Conservation (phyloP, 2,113 vertebrate species). For the Onychostoma macrolepis region DNA sequence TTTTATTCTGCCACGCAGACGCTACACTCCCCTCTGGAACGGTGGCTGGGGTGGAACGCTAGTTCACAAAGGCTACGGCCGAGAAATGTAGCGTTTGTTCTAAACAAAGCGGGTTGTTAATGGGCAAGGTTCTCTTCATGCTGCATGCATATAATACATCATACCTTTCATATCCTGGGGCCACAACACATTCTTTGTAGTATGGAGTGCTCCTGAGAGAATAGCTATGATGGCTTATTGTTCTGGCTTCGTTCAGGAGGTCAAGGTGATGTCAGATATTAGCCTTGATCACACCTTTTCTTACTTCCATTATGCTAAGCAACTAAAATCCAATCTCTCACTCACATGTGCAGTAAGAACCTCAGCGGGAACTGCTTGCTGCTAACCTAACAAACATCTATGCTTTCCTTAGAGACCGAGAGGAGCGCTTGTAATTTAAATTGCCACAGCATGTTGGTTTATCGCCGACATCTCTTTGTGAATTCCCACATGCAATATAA, state of each 20-base stretch:
- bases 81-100: neutral
- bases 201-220: constrained; percentile 19
- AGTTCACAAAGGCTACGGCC: constrained; percentile 9
- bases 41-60: neutral
- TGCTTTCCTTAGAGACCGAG: constrained; percentile 4
- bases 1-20: constrained; percentile 7
- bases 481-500: neutral
- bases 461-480: neutral
- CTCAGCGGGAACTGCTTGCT: constrained; percentile 11
- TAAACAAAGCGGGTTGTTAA: constrained; percentile 16
- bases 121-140: constrained; percentile 1
- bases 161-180: constrained; percentile 6
- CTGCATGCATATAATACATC: constrained; percentile 37
- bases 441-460: constrained; percentile 13
- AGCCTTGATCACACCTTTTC: constrained; percentile 18
- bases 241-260: constrained; percentile 32
- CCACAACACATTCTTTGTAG: constrained; percentile 24
- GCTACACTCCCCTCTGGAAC: neutral
- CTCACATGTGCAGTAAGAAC: neutral
- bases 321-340: constrained; percentile 16
- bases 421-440: constrained; percentile 32
- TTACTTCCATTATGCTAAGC: constrained; percentile 39
- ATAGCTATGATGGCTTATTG: constrained; percentile 39
- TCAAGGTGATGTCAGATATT: constrained; percentile 49
- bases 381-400: constrained; percentile 4